phyloP scores from a whole-genome alignment of 2,888 invertebrate species.

The Drosophila koepferae region DNA sequence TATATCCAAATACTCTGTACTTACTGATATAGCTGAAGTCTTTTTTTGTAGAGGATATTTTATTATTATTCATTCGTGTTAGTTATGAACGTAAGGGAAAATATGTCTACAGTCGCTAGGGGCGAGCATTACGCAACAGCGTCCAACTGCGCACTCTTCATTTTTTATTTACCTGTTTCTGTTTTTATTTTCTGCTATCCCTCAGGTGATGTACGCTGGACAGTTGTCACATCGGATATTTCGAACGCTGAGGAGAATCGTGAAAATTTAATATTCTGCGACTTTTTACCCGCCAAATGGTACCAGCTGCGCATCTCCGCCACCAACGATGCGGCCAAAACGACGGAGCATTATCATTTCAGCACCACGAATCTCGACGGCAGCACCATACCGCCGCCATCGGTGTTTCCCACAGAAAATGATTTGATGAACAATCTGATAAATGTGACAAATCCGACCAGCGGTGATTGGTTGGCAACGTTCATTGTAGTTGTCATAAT shows the following conservation, averaged over 20 bases:
- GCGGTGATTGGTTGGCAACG: slow-evolving; percentile 84
- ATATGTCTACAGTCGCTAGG: neutral
- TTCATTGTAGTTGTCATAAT: slow-evolving; percentile 84
- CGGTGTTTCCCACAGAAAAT: slow-evolving; percentile 83
- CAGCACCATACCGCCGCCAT: slow-evolving; percentile 83
- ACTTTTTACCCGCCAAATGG: slow-evolving; percentile 87
- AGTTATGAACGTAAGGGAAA: neutral
- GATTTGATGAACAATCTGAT: slow-evolving; percentile 84
- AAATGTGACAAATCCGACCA: slow-evolving; percentile 83
- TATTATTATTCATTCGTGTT: neutral
- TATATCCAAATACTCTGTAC: no score
- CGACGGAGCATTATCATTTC: slow-evolving; percentile 87
- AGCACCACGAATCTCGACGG: slow-evolving; percentile 87
- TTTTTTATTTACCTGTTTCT: slow-evolving; percentile 10
- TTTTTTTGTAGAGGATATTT: neutral
- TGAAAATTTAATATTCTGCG: slow-evolving; percentile 86
- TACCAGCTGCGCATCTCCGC: slow-evolving; percentile 88
- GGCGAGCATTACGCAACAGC: neutral
- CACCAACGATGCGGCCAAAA: slow-evolving; percentile 88
- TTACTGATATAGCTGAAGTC: no score
- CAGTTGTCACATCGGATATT: slow-evolving; percentile 85
- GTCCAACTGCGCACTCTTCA: neutral
- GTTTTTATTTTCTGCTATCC: neutral
- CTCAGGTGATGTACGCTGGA: slow-evolving; percentile 84
- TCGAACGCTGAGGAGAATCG: slow-evolving; percentile 85